phyloP scores from a whole-genome alignment of 2,113 vertebrate genomes.

The Oryzias javanicus region DNA sequence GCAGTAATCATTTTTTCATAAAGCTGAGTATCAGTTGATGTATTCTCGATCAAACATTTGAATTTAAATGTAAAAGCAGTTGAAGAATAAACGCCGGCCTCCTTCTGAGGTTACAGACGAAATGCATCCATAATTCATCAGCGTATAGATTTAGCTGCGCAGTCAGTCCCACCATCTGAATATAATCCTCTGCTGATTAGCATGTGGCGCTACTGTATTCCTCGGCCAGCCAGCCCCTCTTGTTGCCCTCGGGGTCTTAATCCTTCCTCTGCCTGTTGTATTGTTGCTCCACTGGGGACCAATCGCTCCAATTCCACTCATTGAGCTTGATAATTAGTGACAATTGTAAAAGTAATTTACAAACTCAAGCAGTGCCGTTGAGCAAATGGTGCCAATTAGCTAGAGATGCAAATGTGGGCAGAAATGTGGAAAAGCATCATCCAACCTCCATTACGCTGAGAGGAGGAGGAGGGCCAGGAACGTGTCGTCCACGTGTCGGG shows the following conservation, averaged over 20 bases:
- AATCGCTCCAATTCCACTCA: slow-evolving; percentile 72
- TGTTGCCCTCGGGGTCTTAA: slow-evolving; percentile 58
- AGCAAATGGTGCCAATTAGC: slow-evolving; percentile 75
- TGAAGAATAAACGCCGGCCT: background rate
- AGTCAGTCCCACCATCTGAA: slow-evolving; percentile 41
- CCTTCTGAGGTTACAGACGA: slow-evolving; percentile 28
- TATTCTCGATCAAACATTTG: slow-evolving; percentile 9
- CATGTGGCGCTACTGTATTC: slow-evolving; percentile 39
- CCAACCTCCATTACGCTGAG: slow-evolving; percentile 52
- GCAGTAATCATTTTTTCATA: background rate
- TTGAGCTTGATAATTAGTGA: slow-evolving; percentile 78
- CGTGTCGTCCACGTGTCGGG: slow-evolving; percentile 40
- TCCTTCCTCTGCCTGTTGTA: slow-evolving; percentile 64
- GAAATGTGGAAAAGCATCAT: slow-evolving; percentile 60
- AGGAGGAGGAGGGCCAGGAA: slow-evolving; percentile 47
- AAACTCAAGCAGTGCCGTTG: slow-evolving; percentile 64
- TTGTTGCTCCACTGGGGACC: slow-evolving; percentile 68
- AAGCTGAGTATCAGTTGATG: slow-evolving; percentile 3
- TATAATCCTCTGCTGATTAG: slow-evolving; percentile 50
- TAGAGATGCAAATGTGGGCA: slow-evolving; percentile 72
- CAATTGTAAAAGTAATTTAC: slow-evolving; percentile 76
- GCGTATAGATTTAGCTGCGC: slow-evolving; percentile 29
- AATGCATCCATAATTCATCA: slow-evolving; percentile 44
- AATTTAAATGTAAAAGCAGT: slow-evolving; percentile 1
- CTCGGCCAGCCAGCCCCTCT: slow-evolving; percentile 46